Conservation (phyloP, 1,140 invertebrate species). For the Drosophila pruinosa region DNA sequence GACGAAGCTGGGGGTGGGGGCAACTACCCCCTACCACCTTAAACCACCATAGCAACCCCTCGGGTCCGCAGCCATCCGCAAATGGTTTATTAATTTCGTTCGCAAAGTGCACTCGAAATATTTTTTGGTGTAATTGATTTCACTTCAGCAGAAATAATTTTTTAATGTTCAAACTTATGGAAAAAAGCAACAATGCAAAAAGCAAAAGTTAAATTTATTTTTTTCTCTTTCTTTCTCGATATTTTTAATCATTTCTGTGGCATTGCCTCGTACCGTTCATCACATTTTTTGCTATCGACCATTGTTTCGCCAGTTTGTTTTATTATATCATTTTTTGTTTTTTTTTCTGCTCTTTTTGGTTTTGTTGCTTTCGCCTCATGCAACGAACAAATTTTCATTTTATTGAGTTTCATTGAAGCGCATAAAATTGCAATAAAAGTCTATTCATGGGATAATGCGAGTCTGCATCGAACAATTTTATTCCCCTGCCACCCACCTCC, state of each 20-base stretch:
- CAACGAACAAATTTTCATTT: conserved; percentile 51
- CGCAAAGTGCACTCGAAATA: conserved; percentile 55
- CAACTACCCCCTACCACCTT: conserved; percentile 30
- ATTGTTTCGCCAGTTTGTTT: conserved; percentile 25
- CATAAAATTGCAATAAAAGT: conserved; percentile 79
- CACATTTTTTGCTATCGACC: background rate
- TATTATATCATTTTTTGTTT: conserved; percentile 34
- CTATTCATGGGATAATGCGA: conserved; percentile 51
- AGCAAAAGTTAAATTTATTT: conserved; percentile 38
- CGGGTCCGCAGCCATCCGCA: background rate
- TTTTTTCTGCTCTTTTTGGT: conserved; percentile 22
- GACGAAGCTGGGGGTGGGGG: too few relatives aligned
- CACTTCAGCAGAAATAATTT: conserved; percentile 39
- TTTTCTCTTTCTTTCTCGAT: conserved; percentile 23
- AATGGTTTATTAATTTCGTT: conserved; percentile 71
- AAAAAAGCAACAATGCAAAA: conserved; percentile 18
- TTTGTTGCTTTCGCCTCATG: conserved; percentile 3
- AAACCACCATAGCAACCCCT: background rate
- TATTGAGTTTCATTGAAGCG: conserved; percentile 79
- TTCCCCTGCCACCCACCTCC: background rate
- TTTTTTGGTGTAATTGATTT: conserved; percentile 69
- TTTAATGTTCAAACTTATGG: conserved; percentile 27
- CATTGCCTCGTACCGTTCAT: background rate
- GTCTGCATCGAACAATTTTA: conserved; percentile 28
- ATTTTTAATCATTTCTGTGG: conserved; percentile 45